Evolutionary conservation across 2,113 vertebrate species (phyloP).

Genomic region (Quiscalus mexicanus): DNA sequence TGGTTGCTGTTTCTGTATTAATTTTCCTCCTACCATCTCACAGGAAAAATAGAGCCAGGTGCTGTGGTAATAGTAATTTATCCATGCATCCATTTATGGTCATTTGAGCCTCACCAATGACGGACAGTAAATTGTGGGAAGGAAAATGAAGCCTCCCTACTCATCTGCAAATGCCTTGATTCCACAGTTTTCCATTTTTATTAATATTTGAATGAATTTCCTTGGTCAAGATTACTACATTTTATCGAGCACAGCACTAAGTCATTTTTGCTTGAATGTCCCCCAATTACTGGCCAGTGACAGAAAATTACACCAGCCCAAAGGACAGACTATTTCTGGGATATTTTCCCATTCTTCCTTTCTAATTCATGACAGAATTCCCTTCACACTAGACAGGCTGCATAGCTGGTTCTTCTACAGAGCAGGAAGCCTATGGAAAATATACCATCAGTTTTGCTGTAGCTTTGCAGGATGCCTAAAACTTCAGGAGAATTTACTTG

Average conservation of each 20-base stretch:
- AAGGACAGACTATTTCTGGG: neutral
- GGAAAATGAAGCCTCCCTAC: neutral
- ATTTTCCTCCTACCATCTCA: conserved; percentile 17
- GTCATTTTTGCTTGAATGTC: neutral
- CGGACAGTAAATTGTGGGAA: neutral
- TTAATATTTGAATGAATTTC: neutral
- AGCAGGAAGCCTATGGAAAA: neutral
- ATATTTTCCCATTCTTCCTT: neutral
- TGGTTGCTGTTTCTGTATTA: neutral
- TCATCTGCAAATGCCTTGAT: neutral
- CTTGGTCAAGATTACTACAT: neutral
- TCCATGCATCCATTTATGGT: neutral
- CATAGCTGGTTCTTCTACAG: neutral
- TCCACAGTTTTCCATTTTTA: neutral
- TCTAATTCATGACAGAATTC: neutral
- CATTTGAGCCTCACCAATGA: neutral
- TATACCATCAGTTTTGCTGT: neutral
- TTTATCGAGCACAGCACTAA: neutral
- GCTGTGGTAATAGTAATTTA: neutral
- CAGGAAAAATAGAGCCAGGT: neutral
- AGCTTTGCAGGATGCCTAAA: neutral
- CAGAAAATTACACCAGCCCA: neutral
- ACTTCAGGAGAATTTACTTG: neutral
- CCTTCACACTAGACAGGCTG: neutral
- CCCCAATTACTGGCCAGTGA: neutral